phyloP scores from a whole-genome alignment of 2,797 vertebrate genomes.

The Premnoplex brunnescens region DNA sequence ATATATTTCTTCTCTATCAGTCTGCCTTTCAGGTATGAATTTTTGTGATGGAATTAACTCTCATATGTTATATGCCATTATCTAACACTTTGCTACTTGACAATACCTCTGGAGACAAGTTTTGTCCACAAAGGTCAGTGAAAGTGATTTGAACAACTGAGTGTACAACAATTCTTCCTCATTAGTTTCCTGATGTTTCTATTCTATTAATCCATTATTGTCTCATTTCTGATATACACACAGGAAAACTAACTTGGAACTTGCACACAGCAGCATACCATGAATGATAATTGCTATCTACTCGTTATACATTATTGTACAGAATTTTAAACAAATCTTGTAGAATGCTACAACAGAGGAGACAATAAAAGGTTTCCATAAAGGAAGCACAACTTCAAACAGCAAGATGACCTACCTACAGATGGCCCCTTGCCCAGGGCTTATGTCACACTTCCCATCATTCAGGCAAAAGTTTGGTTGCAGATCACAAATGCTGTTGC shows the following conservation, averaged over 20 bases:
- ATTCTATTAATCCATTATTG: not conserved
- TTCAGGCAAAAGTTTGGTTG: constrained; percentile 91
- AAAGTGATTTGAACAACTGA: not conserved
- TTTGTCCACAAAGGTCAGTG: not conserved
- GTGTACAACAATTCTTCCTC: not conserved
- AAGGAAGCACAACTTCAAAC: not conserved
- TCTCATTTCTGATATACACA: not conserved
- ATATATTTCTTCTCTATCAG: not conserved
- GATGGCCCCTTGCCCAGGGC: constrained; percentile 91
- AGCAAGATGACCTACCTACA: constrained; percentile 83
- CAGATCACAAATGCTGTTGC: constrained; percentile 90
- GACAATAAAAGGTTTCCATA: not conserved
- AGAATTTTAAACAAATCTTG: not conserved
- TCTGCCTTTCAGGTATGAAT: not conserved
- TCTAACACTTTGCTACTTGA: not conserved
- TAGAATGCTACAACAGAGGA: not conserved
- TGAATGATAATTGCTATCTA: not conserved
- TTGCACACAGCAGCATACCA: not conserved
- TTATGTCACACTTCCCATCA: constrained; percentile 93
- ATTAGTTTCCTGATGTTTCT: not conserved
- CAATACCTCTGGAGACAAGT: not conserved
- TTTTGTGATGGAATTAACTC: not conserved
- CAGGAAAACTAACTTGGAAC: not conserved
- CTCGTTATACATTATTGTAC: not conserved
- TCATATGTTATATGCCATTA: not conserved